Percentiles rank a stretch among this genome's conserved stretches.
Conservation (phyloP, 2,888 invertebrate genomes). For the Drosophila melanosoma region DNA sequence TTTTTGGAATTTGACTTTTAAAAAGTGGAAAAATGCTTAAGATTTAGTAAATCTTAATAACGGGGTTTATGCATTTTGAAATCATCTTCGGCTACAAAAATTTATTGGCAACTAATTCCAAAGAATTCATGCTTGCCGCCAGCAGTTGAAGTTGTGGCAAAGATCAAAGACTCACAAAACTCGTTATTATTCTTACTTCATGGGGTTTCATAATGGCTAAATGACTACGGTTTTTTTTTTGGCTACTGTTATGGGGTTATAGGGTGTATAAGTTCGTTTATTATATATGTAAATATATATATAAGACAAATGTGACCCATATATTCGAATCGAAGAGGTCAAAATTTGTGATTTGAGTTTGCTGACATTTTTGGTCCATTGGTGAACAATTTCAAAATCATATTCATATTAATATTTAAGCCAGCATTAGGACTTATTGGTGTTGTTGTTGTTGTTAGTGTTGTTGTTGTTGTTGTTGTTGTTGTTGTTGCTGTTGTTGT, state of each 20-base stretch:
- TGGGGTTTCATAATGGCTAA: constrained; percentile 35
- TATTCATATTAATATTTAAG: constrained; percentile 27
- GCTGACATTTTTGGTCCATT: constrained; percentile 25
- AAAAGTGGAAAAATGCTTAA: too few relatives aligned
- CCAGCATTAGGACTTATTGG: constrained; percentile 22
- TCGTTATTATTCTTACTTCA: constrained; percentile 37
- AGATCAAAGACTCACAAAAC: constrained; percentile 35
- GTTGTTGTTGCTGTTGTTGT: not conserved
- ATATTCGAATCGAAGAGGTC: constrained; percentile 32
- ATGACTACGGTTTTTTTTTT: constrained; percentile 2
- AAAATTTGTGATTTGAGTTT: constrained; percentile 18
- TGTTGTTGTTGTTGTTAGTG: not conserved
- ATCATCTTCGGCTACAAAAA: not conserved
- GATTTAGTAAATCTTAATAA: not conserved
- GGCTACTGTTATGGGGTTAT: not conserved
- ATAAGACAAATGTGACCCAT: constrained; percentile 34
- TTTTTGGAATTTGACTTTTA: not conserved
- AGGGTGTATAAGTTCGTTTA: not conserved
- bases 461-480: not conserved
- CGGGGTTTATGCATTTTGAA: not conserved
- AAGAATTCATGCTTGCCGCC: constrained; percentile 20
- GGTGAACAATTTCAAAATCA: constrained; percentile 37
- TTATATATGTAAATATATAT: constrained; percentile 2
- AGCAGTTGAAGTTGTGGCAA: constrained; percentile 22
- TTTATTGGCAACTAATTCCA: constrained; percentile 1